Percentiles rank a stretch among this genome's conserved stretches.
Conservation (phyloP, 2,797 vertebrate species). For the Tolypeutes matacus region DNA sequence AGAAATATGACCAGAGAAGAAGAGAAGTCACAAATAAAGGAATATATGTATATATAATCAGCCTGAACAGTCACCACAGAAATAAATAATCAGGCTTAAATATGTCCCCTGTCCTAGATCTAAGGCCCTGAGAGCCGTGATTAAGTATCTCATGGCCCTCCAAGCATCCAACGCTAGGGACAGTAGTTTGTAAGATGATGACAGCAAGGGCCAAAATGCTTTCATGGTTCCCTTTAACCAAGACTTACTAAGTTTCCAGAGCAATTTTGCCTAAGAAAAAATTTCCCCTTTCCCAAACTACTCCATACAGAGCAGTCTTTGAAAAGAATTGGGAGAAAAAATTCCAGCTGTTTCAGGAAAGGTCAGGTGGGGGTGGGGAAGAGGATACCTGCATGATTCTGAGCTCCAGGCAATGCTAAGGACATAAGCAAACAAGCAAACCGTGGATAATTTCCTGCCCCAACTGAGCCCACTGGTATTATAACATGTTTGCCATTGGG, state of each 20-base stretch:
- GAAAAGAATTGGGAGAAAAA: not conserved
- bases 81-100: conserved; percentile 68
- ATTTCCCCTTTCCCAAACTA: not conserved
- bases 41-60: conserved; percentile 57
- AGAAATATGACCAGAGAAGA: conserved; percentile 64
- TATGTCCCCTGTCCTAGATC: not conserved
- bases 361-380: not conserved
- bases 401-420: fast-evolving
- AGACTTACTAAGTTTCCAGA: conserved; percentile 33
- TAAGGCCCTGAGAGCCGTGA: conserved; percentile 36
- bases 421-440: fast-evolving
- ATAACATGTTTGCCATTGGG: not conserved
- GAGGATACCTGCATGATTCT: not conserved
- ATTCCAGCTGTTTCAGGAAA: not conserved
- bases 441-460: not conserved
- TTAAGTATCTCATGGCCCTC: not conserved
- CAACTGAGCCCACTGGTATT: not conserved
- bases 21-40: conserved; percentile 69
- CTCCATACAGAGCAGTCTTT: fast-evolving
- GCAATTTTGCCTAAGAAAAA: not conserved
- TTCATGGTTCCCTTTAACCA: not conserved
- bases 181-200: not conserved
- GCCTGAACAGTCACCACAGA: not conserved
- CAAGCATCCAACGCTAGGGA: not conserved
- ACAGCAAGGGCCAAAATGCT: fast-evolving